phyloP scores from a whole-genome alignment of 2,113 vertebrate genomes.

The Antennarius striatus region DNA sequence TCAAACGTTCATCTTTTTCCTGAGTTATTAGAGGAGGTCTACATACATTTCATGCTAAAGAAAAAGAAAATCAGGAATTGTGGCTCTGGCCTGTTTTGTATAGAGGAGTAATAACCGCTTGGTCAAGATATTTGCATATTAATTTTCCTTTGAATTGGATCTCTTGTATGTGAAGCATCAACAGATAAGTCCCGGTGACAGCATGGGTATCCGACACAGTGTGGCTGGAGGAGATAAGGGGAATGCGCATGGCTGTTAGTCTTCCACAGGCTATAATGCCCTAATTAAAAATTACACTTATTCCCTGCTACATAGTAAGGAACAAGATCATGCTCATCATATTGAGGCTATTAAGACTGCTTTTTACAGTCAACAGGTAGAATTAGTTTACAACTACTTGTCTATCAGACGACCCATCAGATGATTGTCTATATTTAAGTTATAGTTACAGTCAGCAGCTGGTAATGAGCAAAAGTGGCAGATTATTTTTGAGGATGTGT shows the following conservation, averaged over 20 bases:
- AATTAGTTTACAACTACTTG: too few species aligned
- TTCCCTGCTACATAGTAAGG: slow-evolving; percentile 17
- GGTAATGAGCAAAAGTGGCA: neutral
- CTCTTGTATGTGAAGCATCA: slow-evolving; percentile 32
- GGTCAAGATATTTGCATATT: slow-evolving; percentile 52
- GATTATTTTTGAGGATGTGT: neutral
- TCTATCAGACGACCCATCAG: too few species aligned
- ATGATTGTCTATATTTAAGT: too few species aligned
- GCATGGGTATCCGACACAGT: slow-evolving; percentile 24
- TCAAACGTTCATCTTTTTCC: too few species aligned
- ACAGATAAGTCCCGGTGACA: slow-evolving; percentile 57
- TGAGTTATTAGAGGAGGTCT: too few species aligned
- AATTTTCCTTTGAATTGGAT: slow-evolving; percentile 44
- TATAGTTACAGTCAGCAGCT: slow-evolving; percentile 2
- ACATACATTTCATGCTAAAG: too few species aligned
- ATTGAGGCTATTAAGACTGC: slow-evolving; percentile 25
- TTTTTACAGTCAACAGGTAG: neutral
- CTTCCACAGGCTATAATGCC: slow-evolving; percentile 11
- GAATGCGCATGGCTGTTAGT: slow-evolving; percentile 34
- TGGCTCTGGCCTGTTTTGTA: neutral
- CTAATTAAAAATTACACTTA: slow-evolving; percentile 37
- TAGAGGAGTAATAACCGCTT: slow-evolving; percentile 31
- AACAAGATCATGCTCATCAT: slow-evolving; percentile 33
- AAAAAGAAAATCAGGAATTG: slow-evolving; percentile 22
- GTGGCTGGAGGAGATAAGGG: slow-evolving; percentile 48